Evolutionary conservation across 2,888 invertebrate species (phyloP), one percentile per base, ranked within the genome.

Genomic region (Heliconius charithonia): DNA sequence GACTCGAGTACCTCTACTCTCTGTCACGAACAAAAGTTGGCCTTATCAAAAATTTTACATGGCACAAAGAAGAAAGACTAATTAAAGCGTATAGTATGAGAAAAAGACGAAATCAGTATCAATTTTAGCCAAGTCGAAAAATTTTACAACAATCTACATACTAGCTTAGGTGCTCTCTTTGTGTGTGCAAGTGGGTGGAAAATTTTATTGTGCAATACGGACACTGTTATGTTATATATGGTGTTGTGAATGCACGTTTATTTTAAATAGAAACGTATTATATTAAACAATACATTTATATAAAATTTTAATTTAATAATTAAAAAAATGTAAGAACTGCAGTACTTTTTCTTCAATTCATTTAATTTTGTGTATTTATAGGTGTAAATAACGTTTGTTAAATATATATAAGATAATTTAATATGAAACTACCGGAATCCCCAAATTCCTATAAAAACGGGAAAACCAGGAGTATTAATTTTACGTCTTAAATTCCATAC

Each of bases 1-100:
- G 22, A 67, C 32, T 45, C 19, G 59, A 77, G 65, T 51, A 51
- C 51, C 51, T 19, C 6, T 59, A 59, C 37, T 37, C 13, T 59
- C 27, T 73, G 65, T 13, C 59, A 32, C 29, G 4, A 13, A 59
- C 59, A 37, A 72, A 72, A 59, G 59, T 25, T 59, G 59, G 32
- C 59, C 71, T 72, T 72, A 59, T 72, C 59, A 72, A 72, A 59
- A 59, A 72, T 72, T 32, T 72, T 72, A 37, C n/a, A 59, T 4
- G 22, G 16, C 56, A 32, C 29, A 59, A 29, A 56, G 29, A 56
- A 72, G 29, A 56, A 56, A 59, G 71, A 72, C 56, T 72, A 59
- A 72, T 72, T 72, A 72, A 72, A 72, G 32, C 27, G 19, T 19
- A 51, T n/a, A 7, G 59, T 37, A 25, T 13, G 32, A 25, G 7